A percentile compares a stretch with the other conserved stretches of the same genome.
Conservation (phyloP, 2,797 vertebrate genomes). For the Tinamus major region DNA sequence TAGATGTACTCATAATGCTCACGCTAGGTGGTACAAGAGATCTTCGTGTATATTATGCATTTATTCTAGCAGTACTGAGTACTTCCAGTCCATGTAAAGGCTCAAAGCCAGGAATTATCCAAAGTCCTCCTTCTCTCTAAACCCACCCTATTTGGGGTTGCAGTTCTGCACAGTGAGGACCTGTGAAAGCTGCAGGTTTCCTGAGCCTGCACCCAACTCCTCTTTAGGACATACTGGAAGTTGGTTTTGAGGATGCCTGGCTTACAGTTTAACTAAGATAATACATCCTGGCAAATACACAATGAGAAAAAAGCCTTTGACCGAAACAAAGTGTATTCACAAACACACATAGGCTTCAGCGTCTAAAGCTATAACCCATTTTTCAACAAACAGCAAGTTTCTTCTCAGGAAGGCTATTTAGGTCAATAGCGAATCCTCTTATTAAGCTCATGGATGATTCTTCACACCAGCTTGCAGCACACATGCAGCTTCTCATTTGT, state of each 20-base stretch:
- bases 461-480: background rate
- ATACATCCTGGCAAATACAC: background rate
- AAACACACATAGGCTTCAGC: background rate
- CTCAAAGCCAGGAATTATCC: background rate
- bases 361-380: background rate
- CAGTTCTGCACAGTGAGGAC: too few species aligned
- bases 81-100: too few species aligned
- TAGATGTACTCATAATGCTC: fast-evolving
- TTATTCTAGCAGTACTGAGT: fast-evolving
- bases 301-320: background rate
- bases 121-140: background rate
- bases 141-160: background rate
- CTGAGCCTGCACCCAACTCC: background rate
- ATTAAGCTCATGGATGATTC: background rate
- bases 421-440: background rate
- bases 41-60: fast-evolving
- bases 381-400: background rate
- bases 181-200: fast-evolving
- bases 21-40: background rate
- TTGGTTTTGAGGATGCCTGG: fast-evolving
- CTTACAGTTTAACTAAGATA: background rate
- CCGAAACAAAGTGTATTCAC: background rate
- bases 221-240: background rate
- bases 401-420: background rate
- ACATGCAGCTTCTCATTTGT: background rate